Conservation (phyloP, 2,888 invertebrate genomes). For the Tyria jacobaeae region DNA sequence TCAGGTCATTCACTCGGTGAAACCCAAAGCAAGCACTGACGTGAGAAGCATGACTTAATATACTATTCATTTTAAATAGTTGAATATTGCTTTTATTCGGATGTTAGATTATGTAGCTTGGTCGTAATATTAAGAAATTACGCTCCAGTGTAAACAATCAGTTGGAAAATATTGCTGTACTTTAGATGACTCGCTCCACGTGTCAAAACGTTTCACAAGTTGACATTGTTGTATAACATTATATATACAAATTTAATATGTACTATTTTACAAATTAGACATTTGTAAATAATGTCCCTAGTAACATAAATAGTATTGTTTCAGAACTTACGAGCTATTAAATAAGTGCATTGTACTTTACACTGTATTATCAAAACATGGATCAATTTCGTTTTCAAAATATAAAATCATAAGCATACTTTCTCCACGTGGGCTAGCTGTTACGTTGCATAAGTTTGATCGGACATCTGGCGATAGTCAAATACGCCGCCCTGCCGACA, state of each 20-base stretch:
- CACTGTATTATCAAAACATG: conserved; percentile 3
- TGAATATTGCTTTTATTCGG: background rate
- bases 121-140: background rate
- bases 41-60: background rate
- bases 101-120: background rate
- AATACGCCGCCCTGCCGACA: no score
- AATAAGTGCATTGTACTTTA: background rate
- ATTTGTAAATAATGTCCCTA: background rate
- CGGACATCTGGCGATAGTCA: no score
- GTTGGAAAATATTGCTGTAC: background rate
- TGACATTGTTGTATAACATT: background rate
- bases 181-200: background rate
- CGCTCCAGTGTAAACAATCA: background rate
- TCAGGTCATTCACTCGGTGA: no score
- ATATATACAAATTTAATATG: background rate
- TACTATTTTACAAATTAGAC: background rate
- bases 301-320: background rate
- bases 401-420: background rate
- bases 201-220: background rate
- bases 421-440: background rate
- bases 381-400: background rate
- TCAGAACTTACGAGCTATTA: background rate
- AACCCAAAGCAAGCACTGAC: no score
- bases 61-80: background rate
- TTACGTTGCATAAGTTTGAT: no score